A percentile compares a stretch with the other conserved stretches of the same genome.
Conservation (phyloP, 2,888 invertebrate species). For the Scaptomyza cyrtandrae region DNA sequence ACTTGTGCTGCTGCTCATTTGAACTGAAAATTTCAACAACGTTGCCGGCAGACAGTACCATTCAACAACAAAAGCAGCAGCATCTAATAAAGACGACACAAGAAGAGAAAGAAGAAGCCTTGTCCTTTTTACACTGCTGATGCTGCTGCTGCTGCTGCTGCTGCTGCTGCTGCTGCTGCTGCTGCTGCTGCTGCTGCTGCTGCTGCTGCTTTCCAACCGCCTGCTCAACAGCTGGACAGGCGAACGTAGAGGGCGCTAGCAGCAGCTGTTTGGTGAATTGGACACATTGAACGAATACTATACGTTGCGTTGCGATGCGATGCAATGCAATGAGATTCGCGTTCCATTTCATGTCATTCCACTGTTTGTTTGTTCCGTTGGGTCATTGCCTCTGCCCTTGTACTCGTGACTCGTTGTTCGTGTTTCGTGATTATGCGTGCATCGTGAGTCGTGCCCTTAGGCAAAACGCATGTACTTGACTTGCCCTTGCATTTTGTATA, state of each 20-base stretch:
- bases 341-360: conserved; percentile 6
- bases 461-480: not conserved
- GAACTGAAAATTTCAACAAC: conserved; percentile 49
- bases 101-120: not conserved
- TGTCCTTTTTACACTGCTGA: conserved; percentile 10
- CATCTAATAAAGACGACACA: not conserved
- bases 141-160: conserved; percentile 31
- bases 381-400: conserved; percentile 44
- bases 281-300: conserved; percentile 28
- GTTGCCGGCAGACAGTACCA: conserved; percentile 43
- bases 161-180: conserved; percentile 3
- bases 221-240: conserved; percentile 55
- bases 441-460: not conserved
- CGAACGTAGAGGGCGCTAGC: conserved; percentile 35
- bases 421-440: not conserved
- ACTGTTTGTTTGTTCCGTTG: conserved; percentile 14
- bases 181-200: conserved; percentile 2
- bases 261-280: conserved; percentile 52
- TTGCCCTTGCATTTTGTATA: not conserved
- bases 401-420: conserved; percentile 2
- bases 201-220: conserved; percentile 2
- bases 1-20: conserved; percentile 29
- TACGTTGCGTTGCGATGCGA: not conserved
- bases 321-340: conserved; percentile 4
- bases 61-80: conserved; percentile 17